These are phyloP conservation scores for Melolontha melolontha DNA, from an alignment of 2,888 invertebrate genomes.

Conservation along the genomic window DNA sequence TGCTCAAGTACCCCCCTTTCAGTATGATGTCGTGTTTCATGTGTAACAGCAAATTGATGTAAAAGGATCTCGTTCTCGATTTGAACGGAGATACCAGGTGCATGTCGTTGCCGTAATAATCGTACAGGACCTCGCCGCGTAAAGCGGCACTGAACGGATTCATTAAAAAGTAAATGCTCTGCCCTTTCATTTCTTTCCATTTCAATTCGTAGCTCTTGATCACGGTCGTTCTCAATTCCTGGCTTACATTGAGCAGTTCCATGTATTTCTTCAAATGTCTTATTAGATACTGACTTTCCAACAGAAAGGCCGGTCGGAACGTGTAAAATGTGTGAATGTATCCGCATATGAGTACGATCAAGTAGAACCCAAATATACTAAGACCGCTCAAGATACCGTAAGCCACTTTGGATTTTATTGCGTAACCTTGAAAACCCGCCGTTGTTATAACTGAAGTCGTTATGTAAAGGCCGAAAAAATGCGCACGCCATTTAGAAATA, in stretches of 20 bases:
- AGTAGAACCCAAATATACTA: constrained; percentile 28
- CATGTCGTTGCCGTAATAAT: constrained; percentile 40
- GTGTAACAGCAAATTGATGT: constrained; percentile 42
- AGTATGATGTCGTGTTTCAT: constrained; percentile 42
- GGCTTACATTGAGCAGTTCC: constrained; percentile 1
- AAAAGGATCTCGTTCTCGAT: constrained; percentile 29
- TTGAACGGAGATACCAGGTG: constrained; percentile 35
- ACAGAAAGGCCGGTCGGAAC: constrained; percentile 17
- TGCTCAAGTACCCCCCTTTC: constrained; percentile 47
- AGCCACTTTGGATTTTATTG: constrained; percentile 3
- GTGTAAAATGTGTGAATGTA: constrained; percentile 32
- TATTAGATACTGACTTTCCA: constrained; percentile 38
- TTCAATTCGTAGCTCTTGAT: constrained; percentile 38
- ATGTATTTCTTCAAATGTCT: constrained; percentile 33
- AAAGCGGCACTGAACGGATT: constrained; percentile 35
- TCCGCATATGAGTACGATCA: constrained; percentile 29
- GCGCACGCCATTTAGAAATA: constrained; percentile 33
- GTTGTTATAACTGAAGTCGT: constrained; percentile 34
- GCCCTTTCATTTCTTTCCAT: constrained; percentile 31
- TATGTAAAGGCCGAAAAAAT: constrained; percentile 34
- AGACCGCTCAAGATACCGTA: background rate
- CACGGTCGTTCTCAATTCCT: constrained; percentile 22
- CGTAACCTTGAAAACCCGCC: constrained; percentile 34
- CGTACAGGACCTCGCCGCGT: constrained; percentile 43
- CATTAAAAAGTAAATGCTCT: constrained; percentile 26